Evolutionary conservation across 2,888 invertebrate genomes (phyloP), one percentile per base, ranked within the genome.

Genomic region (Taenaris catops): DNA sequence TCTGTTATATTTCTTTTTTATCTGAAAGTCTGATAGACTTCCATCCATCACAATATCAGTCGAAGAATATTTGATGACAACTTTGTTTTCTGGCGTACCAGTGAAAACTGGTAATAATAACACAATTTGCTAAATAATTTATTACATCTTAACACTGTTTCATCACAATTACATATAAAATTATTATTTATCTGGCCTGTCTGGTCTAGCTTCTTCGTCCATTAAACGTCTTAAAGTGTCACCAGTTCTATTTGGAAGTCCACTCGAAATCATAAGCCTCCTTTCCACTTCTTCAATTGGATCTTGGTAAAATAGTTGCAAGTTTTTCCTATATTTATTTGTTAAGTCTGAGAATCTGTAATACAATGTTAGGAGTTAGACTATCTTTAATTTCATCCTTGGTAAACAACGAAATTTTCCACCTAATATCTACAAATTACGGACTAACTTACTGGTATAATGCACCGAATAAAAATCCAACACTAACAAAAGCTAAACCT

Each of bases 361-460:
- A 70, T 9, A 28, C n/a, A n/a, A n/a, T n/a, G n/a, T n/a, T n/a
- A n/a, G n/a, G n/a, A n/a, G n/a, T n/a, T n/a, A n/a, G n/a, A n/a
- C n/a, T n/a, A n/a, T n/a, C n/a, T n/a, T n/a, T n/a, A n/a, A n/a
- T n/a, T n/a, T n/a, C n/a, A n/a, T n/a, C n/a, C n/a, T n/a, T n/a
- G n/a, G n/a, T n/a, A n/a, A n/a, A n/a, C n/a, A n/a, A n/a, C n/a
- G n/a, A n/a, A n/a, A n/a, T n/a, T n/a, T n/a, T n/a, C n/a, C n/a
- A n/a, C n/a, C 6, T 14, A 23, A 32, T 9, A 16, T 12, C 18
- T 8, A 7, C 5, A 2, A 5, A 23, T 2, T 12, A n/a, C 6
- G 27, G 1, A n/a, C 5, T 3, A 5, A 73, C 86, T 73, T 73
- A 90, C 90, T 89, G 89, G 35, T 80, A 88, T 38, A 84, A 44